These are phyloP conservation scores for Melanargia galathea DNA, from an alignment of 2,888 invertebrate species.

Conservation along the genomic window DNA sequence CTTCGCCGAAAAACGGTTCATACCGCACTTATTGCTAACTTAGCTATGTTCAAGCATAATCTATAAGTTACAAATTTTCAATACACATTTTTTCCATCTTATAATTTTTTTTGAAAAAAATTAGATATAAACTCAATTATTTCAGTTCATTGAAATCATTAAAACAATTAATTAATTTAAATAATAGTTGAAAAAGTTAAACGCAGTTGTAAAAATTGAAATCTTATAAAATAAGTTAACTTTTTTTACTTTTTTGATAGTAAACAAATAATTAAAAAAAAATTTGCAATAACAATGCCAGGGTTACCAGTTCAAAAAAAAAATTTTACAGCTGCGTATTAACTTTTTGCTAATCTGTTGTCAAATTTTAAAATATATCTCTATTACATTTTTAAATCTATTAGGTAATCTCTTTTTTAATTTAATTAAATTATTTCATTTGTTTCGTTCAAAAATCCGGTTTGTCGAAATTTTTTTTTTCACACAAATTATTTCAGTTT, in stretches of 20 bases:
- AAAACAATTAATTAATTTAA: constrained; percentile 13
- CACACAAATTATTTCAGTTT: constrained; percentile 17
- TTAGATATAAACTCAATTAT: constrained; percentile 36
- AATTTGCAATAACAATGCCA: background rate
- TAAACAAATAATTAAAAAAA: background rate
- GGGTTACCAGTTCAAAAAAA: background rate
- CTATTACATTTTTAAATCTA: constrained; percentile 26
- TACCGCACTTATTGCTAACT: constrained; percentile 64
- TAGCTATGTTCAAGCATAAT: constrained; percentile 78
- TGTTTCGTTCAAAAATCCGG: constrained; percentile 16
- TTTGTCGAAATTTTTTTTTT: background rate
- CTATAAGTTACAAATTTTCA: constrained; percentile 77
- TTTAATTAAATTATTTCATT: constrained; percentile 18
- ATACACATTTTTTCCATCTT: constrained; percentile 67
- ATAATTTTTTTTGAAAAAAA: constrained; percentile 46
- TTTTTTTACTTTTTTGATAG: background rate
- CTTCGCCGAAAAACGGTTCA: constrained; percentile 63
- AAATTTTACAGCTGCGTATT: constrained; percentile 21
- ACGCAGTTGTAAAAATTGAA: constrained; percentile 28
- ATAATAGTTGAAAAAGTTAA: constrained; percentile 23
- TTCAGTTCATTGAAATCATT: constrained; percentile 12
- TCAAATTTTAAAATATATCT: constrained; percentile 19
- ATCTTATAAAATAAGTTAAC: background rate
- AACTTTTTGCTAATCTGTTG: constrained; percentile 9
- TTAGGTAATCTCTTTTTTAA: constrained; percentile 31